phyloP scores from a whole-genome alignment of 2,888 invertebrate species.

The Craniophora ligustri region DNA sequence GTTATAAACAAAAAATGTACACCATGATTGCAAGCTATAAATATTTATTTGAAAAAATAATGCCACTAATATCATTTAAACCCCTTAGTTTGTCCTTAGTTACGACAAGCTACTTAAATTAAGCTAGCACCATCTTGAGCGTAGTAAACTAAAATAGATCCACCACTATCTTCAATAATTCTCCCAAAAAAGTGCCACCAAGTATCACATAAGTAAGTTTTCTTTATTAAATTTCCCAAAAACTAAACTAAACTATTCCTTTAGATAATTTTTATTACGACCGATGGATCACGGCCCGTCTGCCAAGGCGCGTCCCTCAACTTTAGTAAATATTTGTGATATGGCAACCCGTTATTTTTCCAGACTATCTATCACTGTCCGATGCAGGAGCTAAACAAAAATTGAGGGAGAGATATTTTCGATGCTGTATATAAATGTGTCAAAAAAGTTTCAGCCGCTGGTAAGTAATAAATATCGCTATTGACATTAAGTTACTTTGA shows the following conservation, averaged over 20 bases:
- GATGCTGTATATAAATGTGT: conserved; percentile 56
- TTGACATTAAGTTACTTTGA: conserved; percentile 19
- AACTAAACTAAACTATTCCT: conserved; percentile 18
- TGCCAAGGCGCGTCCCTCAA: conserved; percentile 49
- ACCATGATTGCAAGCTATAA: too few relatives aligned
- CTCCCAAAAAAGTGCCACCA: not conserved
- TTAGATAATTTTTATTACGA: conserved; percentile 51
- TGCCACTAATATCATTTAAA: too few relatives aligned
- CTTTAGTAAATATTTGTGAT: conserved; percentile 71
- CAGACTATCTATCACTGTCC: conserved; percentile 74
- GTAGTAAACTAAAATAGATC: too few relatives aligned
- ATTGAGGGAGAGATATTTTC: conserved; percentile 60
- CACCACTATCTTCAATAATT: too few relatives aligned
- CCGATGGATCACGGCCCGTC: conserved; percentile 63
- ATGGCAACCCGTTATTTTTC: conserved; percentile 69
- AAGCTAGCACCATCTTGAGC: too few relatives aligned
- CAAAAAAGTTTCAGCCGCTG: conserved; percentile 50
- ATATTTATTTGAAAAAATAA: too few relatives aligned
- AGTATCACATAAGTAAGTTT: not conserved
- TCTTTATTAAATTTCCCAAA: conserved; percentile 30
- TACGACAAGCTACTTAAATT: too few relatives aligned
- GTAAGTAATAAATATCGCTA: conserved; percentile 26
- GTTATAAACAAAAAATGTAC: too few relatives aligned
- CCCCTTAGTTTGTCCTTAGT: too few relatives aligned
- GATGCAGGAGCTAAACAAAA: conserved; percentile 65